phyloP scores from a whole-genome alignment of 2,888 invertebrate genomes.

The Nymphalis c-album region DNA sequence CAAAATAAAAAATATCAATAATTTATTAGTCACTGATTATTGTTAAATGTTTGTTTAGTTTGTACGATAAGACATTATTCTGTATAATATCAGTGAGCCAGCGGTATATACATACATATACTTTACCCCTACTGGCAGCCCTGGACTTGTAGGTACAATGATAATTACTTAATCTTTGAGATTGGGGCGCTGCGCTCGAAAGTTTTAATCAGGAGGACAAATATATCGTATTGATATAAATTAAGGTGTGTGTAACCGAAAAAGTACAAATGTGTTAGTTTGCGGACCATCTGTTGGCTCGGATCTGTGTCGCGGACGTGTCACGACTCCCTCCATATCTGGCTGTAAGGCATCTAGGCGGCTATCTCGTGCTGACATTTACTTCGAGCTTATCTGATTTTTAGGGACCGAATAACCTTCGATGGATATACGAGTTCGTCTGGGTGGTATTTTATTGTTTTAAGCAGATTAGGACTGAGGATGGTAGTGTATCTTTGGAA shows the following conservation, averaged over 20 bases:
- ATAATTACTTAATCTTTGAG: too few relatives aligned
- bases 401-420: conserved; percentile 16
- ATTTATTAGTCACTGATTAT: too few relatives aligned
- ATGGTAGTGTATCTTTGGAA: too few relatives aligned
- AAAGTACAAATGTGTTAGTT: background rate
- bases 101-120: too few relatives aligned
- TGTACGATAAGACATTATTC: too few relatives aligned
- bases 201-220: too few relatives aligned
- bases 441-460: background rate
- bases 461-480: background rate
- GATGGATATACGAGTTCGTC: background rate
- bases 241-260: background rate
- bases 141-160: too few relatives aligned
- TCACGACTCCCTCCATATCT: conserved; percentile 23
- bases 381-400: conserved; percentile 14
- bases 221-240: background rate
- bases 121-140: too few relatives aligned
- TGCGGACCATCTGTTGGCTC: conserved; percentile 25
- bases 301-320: conserved; percentile 22
- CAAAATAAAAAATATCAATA: too few relatives aligned
- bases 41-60: too few relatives aligned
- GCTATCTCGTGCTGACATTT: conserved; percentile 10
- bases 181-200: too few relatives aligned
- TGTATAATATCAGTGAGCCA: too few relatives aligned
- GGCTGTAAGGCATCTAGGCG: conserved; percentile 14